Base-by-base conservation (phyloP, 2,888 invertebrate genomes). In the Biston stratarius region DNA sequence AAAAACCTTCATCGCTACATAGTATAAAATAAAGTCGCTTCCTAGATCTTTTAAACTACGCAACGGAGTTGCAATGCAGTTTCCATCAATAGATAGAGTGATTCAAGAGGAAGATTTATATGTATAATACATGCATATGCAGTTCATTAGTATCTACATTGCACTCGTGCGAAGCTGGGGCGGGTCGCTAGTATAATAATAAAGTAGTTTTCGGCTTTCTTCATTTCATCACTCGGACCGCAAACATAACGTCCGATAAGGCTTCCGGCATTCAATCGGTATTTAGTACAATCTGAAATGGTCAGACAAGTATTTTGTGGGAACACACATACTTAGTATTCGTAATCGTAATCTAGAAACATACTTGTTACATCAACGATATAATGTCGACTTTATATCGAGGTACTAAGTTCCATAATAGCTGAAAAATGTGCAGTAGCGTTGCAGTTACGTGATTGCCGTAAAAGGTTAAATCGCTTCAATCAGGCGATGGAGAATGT, bases 231-330 rank as follows among this genome's bases (percentile, higher is more conserved):
- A 61, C 15, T 33, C 6, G 34, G 15, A 8, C 14, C 57, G 57
- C 45, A 57, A 45, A 49, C 38, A 55, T 24, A 6, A 24, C 51
- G 12, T 53, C 56, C 49, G 48, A 45, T 60, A 57, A 49, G 57
- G 52, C 15, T 72, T 72, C 70, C 71, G 66, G 68, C 64, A 66
- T 69, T 40, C 65, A 65, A 67, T 59, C 15, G 71, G 69, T 71
- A 74, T 74, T 71, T 48, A 67, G 71, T 67, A 48, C 66, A 49
- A 67, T 15, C 69, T 61, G 62, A 71, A 69, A 67, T 71, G 67
- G 70, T 61, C 61, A 67, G 62, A 67, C 69, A 24, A 65, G 67
- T 67, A 64, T 74, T 73, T 74, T 57, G 70, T 61, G 45, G 57
- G 57, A 62, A 49, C 45, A n/a, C 57, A 51, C 51, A 34, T 36